Evolutionary conservation across 2,888 invertebrate species (phyloP), one percentile per base, ranked within the genome.

Genomic region (Amphipyra tragopoginis): DNA sequence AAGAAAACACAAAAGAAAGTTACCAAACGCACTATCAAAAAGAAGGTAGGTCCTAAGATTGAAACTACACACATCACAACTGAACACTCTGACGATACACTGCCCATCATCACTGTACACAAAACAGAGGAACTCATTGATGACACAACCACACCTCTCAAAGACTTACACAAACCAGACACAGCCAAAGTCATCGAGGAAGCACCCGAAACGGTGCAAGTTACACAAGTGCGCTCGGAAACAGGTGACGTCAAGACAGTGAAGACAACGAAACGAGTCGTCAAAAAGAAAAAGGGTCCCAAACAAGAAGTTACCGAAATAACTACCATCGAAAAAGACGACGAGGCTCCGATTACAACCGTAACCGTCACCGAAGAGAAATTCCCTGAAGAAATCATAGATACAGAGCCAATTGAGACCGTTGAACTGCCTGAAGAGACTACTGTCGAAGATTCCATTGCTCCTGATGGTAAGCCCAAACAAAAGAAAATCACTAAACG

Each of bases 41-140:
- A 83, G 60, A 79, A 76, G 8, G 74, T 77, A 36, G 83, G 83
- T 68, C 56, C 81, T 36, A 66, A 79, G 75, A 61, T 86, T 58
- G 68, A 81, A 81, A 80, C 76, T 4, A 85, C 93, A 5, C 53
- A 88, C 61, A 75, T 88, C 81, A 79, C 69, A 7, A 85, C 93
- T 1, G 67, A 89, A 65, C 91, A 93, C 78, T 93, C 93, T 78
- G 90, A 91, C 62, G 91, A 92, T 38, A 91, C 87, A 73, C 75
- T 90, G 84, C 84, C 94, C 75, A 76, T 92, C 80, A 83, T 89
- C 57, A 72, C 90, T 2, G 87, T 93, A 72, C 79, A 88, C 45
- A 86, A 86, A 45, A 77, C 89, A 70, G 89, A 89, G 54, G 77
- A 89, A 69, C 68, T 87, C 61, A 69, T 77, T 75, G 77, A 84